A percentile compares a stretch with the other conserved stretches of the same genome.
Evolutionary conservation across 2,888 invertebrate genomes (phyloP).

Genomic region (Meta bourneti): DNA sequence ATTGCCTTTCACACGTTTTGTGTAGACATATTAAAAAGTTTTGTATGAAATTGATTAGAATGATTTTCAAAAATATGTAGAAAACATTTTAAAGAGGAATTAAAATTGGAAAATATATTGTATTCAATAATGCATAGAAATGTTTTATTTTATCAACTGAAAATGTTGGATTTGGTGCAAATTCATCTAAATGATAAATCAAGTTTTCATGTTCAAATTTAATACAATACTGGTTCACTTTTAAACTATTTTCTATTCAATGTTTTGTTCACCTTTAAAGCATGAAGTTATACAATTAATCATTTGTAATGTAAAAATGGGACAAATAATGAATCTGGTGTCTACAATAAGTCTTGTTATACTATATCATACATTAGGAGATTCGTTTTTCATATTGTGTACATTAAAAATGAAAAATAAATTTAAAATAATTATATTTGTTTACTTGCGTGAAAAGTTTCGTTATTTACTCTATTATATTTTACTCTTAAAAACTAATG

Average conservation of each 20-base stretch:
- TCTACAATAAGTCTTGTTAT: neutral
- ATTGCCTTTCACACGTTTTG: neutral
- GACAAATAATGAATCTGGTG: neutral
- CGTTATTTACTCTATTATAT: neutral
- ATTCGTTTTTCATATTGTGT: slow-evolving; percentile 21
- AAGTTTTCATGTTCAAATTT: neutral
- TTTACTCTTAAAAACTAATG: too few relatives aligned
- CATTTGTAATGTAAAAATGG: neutral
- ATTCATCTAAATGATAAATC: neutral
- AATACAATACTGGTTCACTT: neutral
- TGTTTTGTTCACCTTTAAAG: neutral
- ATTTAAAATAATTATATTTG: slow-evolving; percentile 3
- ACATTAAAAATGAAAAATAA: slow-evolving; percentile 20
- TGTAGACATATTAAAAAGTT: too few relatives aligned
- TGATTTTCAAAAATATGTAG: too few relatives aligned
- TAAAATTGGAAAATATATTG: too few relatives aligned
- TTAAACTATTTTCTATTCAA: neutral
- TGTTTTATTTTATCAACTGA: neutral
- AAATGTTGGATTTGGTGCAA: neutral
- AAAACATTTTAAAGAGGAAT: too few relatives aligned
- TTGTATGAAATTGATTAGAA: too few relatives aligned
- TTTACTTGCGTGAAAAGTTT: neutral
- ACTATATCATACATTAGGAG: neutral
- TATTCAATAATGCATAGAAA: neutral
- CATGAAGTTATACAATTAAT: neutral